Percentiles rank a stretch among this genome's conserved stretches.
Evolutionary conservation across 2,888 invertebrate species (phyloP).

Genomic region (Silvanus unidentatus): DNA sequence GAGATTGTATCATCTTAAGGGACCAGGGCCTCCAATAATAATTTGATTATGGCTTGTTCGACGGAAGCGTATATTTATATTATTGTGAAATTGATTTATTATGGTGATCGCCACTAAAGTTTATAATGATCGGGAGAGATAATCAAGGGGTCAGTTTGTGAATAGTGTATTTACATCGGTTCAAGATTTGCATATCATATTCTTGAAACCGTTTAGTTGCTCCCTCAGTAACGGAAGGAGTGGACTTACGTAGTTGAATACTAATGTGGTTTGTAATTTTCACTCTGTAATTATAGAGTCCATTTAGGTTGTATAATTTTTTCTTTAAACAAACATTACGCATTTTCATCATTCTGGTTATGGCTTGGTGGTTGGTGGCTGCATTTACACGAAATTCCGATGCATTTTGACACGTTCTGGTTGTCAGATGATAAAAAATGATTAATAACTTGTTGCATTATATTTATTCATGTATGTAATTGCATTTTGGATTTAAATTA

Average conservation of each 20-base stretch:
- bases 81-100: constrained; percentile 3
- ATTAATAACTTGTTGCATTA: background rate
- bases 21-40: constrained; percentile 1
- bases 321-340: background rate
- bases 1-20: background rate
- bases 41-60: constrained; percentile 2
- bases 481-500: no score
- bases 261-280: background rate
- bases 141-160: background rate
- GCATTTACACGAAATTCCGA: background rate
- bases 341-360: background rate
- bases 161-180: background rate
- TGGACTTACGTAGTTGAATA: background rate
- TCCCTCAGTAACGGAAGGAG: no score
- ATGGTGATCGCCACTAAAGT: background rate
- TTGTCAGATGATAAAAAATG: background rate
- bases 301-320: background rate
- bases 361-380: no score
- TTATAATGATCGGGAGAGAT: constrained; percentile 1
- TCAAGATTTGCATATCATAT: background rate
- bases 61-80: background rate
- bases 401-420: background rate
- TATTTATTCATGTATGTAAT: no score
- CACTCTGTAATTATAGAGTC: background rate
- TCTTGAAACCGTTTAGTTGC: background rate